Conservation (phyloP, 2,113 vertebrate species). For the Rafetus swinhoei region DNA sequence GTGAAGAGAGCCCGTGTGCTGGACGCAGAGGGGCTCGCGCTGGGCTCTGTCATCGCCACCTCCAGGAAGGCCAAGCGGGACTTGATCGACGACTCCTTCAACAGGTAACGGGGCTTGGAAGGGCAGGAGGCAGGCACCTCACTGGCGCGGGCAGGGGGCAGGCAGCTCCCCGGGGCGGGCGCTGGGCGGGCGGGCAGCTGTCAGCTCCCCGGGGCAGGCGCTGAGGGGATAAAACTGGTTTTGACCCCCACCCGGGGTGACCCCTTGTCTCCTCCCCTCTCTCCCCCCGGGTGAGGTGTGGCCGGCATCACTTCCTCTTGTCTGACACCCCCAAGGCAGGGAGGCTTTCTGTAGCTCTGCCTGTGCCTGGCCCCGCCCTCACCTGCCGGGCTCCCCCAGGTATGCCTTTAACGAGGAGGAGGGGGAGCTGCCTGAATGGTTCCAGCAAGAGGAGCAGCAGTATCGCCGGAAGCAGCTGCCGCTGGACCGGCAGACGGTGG, state of each 20-base stretch:
- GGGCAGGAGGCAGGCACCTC: background rate
- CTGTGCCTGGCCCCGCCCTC: background rate
- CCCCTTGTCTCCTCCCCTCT: background rate
- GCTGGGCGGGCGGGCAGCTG: too few species aligned
- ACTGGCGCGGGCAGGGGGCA: too few species aligned
- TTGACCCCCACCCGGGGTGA: too few species aligned
- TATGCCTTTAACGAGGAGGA: slow-evolving; percentile 87
- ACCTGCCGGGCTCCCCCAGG: slow-evolving; percentile 63
- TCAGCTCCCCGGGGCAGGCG: too few species aligned
- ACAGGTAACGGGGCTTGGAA: slow-evolving; percentile 77
- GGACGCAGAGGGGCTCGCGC: slow-evolving; percentile 90
- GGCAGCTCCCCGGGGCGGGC: accelerated
- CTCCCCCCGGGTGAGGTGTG: background rate
- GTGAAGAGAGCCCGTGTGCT: slow-evolving; percentile 87
- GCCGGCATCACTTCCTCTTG: background rate
- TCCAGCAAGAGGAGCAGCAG: slow-evolving; percentile 89
- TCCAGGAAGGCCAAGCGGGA: slow-evolving; percentile 91
- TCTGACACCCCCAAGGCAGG: too few species aligned
- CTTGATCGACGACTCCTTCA: slow-evolving; percentile 91
- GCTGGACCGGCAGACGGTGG: slow-evolving; percentile 88
- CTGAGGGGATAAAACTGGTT: too few species aligned
- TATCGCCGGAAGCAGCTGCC: slow-evolving; percentile 87
- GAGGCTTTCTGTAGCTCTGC: background rate
- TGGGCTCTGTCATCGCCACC: slow-evolving; percentile 88
- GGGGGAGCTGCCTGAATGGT: slow-evolving; percentile 92